Evolutionary conservation across 2,113 vertebrate genomes (phyloP), one percentile per base, ranked within the genome.

Genomic region (Zapus hudsonius): DNA sequence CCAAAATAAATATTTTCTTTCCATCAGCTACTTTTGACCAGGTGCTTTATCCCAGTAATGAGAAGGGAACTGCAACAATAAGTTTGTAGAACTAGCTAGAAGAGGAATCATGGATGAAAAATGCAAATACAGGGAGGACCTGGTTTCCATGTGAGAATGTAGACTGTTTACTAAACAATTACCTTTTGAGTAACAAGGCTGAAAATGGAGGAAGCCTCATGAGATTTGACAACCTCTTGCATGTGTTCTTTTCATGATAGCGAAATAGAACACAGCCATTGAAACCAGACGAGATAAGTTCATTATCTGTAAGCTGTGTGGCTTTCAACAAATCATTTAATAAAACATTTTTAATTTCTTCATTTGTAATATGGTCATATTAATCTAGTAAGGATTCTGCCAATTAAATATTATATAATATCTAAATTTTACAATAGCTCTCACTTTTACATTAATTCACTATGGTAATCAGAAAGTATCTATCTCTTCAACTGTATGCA

Each of bases 331-430:
- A 92, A 38, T 93, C 66, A 36, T 73, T 70, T 74, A 81, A 70
- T 29, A 19, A 10, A 89, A 69, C 66, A 89, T 17, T 29, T 87
- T 82, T 90, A 55, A 64, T 90, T 95, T 94, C 23, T 16, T 93
- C 67, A 86, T 90, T 92, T 84, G 29, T 75, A 85, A 93, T 85
- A 72, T 90, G 55, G n/a, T 79, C 64, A 66, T 94, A 89, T 61
- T 94, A 95, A 70, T 64, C 59, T 93, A 75, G 5, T 61, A 88
- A n/a, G 27, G 29, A 89, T 85, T 91, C 33, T 81, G 27, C 61
- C 82, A 93, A 92, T 90, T 92, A 87, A 88, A 94, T 70, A 33
- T 70, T 84, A 4, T 61, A 86, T 86, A 87, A 84, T 87, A 87
- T 25, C 27, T 76, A 94, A 92, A 83, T 92, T 90, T 94, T 9